Conservation (phyloP, 35 echinoderm and acorn worm species). For the Acanthaster planci region DNA sequence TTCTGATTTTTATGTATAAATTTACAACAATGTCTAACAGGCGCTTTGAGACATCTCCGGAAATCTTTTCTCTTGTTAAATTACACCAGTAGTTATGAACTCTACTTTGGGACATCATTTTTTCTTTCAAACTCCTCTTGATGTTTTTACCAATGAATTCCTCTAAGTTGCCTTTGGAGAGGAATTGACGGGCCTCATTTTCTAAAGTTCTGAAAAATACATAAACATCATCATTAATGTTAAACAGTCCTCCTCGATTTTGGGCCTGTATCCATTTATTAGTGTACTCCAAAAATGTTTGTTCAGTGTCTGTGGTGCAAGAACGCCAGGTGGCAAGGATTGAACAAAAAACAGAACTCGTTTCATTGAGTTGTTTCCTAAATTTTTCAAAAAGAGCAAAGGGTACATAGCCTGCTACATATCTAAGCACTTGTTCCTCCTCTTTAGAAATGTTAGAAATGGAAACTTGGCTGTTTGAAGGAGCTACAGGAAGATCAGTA, state of each 20-base stretch:
- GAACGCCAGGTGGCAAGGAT: slow-evolving; percentile 14
- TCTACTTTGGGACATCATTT: neutral
- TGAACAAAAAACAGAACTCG: neutral
- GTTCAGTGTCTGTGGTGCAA: neutral
- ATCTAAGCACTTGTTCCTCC: slow-evolving; percentile 31
- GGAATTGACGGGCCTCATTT: neutral
- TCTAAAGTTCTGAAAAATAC: slow-evolving; percentile 32
- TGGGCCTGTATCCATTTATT: neutral
- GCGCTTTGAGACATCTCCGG: neutral
- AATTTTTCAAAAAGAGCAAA: slow-evolving; percentile 12
- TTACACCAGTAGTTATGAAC: slow-evolving; percentile 8
- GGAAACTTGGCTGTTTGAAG: neutral
- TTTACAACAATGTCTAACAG: neutral
- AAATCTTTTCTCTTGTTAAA: neutral
- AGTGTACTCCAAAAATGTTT: slow-evolving; percentile 22
- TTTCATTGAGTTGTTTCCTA: slow-evolving; percentile 19
- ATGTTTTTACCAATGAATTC: neutral
- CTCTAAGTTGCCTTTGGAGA: neutral
- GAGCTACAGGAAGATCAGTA: neutral
- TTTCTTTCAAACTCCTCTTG: slow-evolving; percentile 9
- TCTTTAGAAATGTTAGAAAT: slow-evolving; percentile 30
- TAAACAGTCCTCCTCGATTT: slow-evolving; percentile 32
- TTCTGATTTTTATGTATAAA: neutral
- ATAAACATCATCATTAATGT: slow-evolving; percentile 30
- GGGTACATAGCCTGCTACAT: slow-evolving; percentile 34